Evolutionary conservation across 2,113 vertebrate genomes (phyloP), one percentile per base, ranked within the genome.

Genomic region (Meles meles): DNA sequence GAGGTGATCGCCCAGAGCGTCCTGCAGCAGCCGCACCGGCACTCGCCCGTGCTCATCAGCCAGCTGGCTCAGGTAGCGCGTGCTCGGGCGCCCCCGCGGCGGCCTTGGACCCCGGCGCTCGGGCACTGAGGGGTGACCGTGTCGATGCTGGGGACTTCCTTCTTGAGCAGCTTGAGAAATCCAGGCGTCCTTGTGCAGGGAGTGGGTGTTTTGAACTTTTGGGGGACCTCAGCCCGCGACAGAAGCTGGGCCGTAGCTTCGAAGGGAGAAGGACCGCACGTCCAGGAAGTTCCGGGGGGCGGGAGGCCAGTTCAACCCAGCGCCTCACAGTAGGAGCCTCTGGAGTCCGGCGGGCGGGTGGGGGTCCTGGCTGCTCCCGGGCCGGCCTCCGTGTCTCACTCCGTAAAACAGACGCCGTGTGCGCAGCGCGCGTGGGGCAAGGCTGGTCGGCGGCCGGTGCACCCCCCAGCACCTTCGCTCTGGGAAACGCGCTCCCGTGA

Each of bases 1-100:
- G 99, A 99, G 97, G 99, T 99, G n/a, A 99, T 99, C 63, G 99
- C 99, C n/a, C 99, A 97, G 97, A 98, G 98, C 20, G 79, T 99
- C 92, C 99, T 99, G n/a, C 95, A 71, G 34, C 98, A 99, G 82
- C 99, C 99, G 0, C 98, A 97, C 10, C 98, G 98, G 92, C 99
- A 99, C 82, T 99, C 99, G 0, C 98, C 99, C 0, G 99, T 99
- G 82, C 99, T 99, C 21, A 98, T 99, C 90, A 98, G 98, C 85
- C 99, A 99, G 97, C 98, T 99, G 21, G 99, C 99, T 17, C 99
- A 99, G 99, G 99, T 99, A 95, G 23, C 0, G 0, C 0, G 29
- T 21, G 18, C 71, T 77, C 39, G 3, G 7, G 8, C 2, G 3
- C 14, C 29, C 21, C n/a, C 55, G 29, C 49, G 0, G 0, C 2